phyloP scores from a whole-genome alignment of 2,113 vertebrate genomes.

The Vireo altiloquus region DNA sequence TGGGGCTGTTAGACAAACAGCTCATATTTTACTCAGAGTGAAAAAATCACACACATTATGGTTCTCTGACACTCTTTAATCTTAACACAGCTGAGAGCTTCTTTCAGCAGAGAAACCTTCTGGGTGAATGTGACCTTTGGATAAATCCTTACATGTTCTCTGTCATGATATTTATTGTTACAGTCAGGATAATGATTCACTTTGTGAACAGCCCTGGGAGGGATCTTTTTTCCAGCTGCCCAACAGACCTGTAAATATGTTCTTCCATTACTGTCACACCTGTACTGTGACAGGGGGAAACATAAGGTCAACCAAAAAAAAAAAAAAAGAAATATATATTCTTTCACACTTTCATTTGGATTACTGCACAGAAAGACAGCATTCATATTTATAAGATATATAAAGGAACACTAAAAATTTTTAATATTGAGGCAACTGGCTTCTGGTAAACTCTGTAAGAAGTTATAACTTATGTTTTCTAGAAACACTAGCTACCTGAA shows the following conservation, averaged over 20 bases:
- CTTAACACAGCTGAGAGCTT: slow-evolving; percentile 23
- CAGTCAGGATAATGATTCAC: slow-evolving; percentile 9
- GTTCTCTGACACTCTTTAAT: slow-evolving; percentile 35
- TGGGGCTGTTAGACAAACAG: slow-evolving; percentile 43
- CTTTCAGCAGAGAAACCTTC: slow-evolving; percentile 4
- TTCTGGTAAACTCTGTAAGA: neutral
- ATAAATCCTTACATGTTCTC: slow-evolving; percentile 5
- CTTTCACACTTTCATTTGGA: neutral
- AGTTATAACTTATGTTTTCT: neutral
- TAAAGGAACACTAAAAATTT: neutral
- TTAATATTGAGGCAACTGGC: neutral
- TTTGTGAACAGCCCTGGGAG: neutral
- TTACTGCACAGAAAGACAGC: neutral
- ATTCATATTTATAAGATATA: neutral
- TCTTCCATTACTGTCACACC: neutral
- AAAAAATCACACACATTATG: slow-evolving; percentile 8
- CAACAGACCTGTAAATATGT: neutral
- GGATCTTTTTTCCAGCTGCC: neutral
- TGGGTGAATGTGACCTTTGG: slow-evolving; percentile 1
- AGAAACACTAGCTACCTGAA: neutral
- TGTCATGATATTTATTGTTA: neutral
- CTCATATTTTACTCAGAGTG: slow-evolving; percentile 42
- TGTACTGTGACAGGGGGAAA: neutral
- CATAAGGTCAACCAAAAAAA: neutral
- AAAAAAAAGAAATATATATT: neutral